Percentiles rank a stretch among this genome's conserved stretches.
phyloP scores from a whole-genome alignment of 2,113 vertebrate genomes.

The Cebus imitator region DNA sequence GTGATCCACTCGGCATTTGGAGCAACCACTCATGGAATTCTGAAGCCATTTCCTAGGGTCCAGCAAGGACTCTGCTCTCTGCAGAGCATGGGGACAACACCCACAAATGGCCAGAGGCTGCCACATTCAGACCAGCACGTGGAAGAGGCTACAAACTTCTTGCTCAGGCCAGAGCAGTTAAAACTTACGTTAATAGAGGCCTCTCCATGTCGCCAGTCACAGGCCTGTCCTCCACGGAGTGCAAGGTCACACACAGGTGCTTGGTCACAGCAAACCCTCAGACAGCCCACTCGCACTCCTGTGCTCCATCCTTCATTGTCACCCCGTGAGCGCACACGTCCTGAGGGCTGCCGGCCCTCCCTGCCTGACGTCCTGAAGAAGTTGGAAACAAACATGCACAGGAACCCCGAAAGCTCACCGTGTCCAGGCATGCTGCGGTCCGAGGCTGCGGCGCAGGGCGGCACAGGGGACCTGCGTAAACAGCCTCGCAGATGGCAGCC shows the following conservation, averaged over 20 bases:
- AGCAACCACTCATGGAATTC: neutral
- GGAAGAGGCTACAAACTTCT: neutral
- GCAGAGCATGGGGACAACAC: fast-evolving
- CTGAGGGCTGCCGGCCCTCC: neutral
- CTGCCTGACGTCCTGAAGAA: neutral
- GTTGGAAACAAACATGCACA: neutral
- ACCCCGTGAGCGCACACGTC: fast-evolving
- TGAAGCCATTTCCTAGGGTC: fast-evolving
- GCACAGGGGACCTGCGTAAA: too few species aligned
- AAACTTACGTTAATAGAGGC: fast-evolving
- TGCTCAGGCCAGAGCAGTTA: neutral
- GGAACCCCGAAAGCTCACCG: fast-evolving
- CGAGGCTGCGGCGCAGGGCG: fast-evolving
- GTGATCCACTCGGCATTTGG: neutral
- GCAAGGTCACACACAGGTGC: neutral
- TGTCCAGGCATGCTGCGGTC: too few species aligned
- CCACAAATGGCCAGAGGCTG: fast-evolving
- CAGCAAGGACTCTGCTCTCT: fast-evolving
- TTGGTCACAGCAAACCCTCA: fast-evolving
- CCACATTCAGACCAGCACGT: fast-evolving
- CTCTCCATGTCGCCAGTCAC: fast-evolving
- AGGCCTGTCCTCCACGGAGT: fast-evolving
- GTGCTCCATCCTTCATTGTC: fast-evolving
- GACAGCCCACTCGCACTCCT: fast-evolving
- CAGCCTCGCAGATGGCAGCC: fast-evolving